Conservation (phyloP, 1,140 invertebrate genomes). For the Trichonephila inaurata region DNA sequence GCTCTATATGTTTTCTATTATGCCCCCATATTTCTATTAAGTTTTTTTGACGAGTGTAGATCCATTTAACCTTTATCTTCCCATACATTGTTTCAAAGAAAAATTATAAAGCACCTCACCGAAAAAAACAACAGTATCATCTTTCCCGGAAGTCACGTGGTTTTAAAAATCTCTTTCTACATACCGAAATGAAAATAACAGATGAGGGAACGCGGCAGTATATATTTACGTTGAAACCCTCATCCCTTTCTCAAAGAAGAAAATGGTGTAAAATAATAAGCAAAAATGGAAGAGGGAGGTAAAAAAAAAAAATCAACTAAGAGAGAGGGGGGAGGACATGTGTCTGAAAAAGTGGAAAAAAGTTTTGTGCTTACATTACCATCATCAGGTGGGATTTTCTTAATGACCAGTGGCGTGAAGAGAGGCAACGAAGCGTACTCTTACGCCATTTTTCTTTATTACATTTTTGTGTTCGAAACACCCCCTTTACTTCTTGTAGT, state of each 20-base stretch:
- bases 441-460: slow-evolving; percentile 60
- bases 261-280: background rate
- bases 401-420: slow-evolving; percentile 54
- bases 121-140: too few relatives aligned
- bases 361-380: slow-evolving; percentile 39
- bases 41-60: too few relatives aligned
- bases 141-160: too few relatives aligned
- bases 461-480: slow-evolving; percentile 45
- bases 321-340: background rate
- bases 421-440: slow-evolving; percentile 46
- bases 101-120: too few relatives aligned
- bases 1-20: too few relatives aligned
- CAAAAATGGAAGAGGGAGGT: background rate
- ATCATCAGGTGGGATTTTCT: slow-evolving; percentile 60
- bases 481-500: background rate
- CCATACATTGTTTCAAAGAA: too few relatives aligned
- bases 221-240: background rate
- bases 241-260: background rate
- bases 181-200: slow-evolving; percentile 3
- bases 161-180: background rate
- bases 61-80: too few relatives aligned
- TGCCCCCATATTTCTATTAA: too few relatives aligned
- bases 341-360: slow-evolving; percentile 15
- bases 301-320: background rate
- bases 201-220: background rate